A percentile compares a stretch with the other conserved stretches of the same genome.
phyloP scores from a whole-genome alignment of 2,888 invertebrate species.

The Drosophila peninsularis region DNA sequence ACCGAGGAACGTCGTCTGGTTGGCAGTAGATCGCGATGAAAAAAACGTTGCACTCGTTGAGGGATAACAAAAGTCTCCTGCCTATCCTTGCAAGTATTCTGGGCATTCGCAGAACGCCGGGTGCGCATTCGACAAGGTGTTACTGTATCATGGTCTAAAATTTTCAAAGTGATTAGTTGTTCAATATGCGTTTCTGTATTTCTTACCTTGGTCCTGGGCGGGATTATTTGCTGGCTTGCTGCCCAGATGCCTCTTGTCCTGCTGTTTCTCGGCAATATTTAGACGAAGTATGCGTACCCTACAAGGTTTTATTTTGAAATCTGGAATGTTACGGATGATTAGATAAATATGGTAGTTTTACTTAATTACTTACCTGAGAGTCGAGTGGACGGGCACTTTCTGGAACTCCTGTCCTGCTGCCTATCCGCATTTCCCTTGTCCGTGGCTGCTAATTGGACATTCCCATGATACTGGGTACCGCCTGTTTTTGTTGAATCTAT shows the following conservation, averaged over 20 bases:
- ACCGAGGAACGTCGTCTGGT: slow-evolving; percentile 49
- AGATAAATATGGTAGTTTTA: neutral
- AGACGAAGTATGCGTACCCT: neutral
- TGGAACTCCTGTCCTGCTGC: neutral
- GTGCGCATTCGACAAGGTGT: neutral
- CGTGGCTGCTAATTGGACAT: neutral
- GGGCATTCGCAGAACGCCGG: neutral
- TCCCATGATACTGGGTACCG: neutral
- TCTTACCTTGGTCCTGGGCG: neutral
- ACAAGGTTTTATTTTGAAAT: neutral
- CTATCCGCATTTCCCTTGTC: neutral
- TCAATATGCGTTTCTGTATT: no score
- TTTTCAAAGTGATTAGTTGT: neutral
- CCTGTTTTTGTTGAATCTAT: neutral
- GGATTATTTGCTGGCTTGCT: neutral
- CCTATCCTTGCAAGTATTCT: neutral
- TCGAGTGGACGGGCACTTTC: neutral
- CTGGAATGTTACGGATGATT: neutral
- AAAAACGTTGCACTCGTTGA: slow-evolving; percentile 41
- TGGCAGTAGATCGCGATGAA: slow-evolving; percentile 53
- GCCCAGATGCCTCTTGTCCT: neutral
- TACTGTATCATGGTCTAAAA: neutral
- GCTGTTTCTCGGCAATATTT: neutral
- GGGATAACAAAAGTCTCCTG: neutral
- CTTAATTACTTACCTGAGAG: neutral